Conservation (phyloP, 2,888 invertebrate species). For the Pseudoips prasinana region DNA sequence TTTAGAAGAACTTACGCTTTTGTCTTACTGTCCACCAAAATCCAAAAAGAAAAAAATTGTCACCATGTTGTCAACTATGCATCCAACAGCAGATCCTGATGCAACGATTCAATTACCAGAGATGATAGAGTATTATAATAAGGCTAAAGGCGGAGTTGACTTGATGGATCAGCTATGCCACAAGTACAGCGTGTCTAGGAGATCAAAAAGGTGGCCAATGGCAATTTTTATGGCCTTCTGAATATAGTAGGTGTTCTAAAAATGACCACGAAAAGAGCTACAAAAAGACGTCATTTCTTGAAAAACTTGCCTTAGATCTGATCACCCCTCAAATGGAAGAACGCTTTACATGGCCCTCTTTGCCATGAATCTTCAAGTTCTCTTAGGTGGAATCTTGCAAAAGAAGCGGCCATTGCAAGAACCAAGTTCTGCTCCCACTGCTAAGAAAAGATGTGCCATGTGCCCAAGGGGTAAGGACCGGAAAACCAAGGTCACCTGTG, state of each 20-base stretch:
- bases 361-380: constrained; percentile 8
- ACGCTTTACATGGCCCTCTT: constrained; percentile 5
- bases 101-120: constrained; percentile 7
- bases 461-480: constrained; percentile 1
- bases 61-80: constrained; percentile 10
- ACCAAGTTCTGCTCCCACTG: constrained; percentile 6
- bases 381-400: constrained; percentile 3
- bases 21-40: constrained; percentile 12
- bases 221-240: too few species aligned
- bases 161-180: too few species aligned
- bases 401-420: constrained; percentile 3
- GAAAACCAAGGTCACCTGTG: constrained; percentile 3
- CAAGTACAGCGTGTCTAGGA: too few species aligned
- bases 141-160: background rate
- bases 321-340: constrained; percentile 6
- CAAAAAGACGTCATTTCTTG: constrained; percentile 4
- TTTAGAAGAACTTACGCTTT: constrained; percentile 6
- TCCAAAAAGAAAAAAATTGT: constrained; percentile 10
- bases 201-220: too few species aligned
- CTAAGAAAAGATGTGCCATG: constrained; percentile 3
- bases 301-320: constrained; percentile 4
- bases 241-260: background rate
- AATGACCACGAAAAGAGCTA: constrained; percentile 1
- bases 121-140: constrained; percentile 2
- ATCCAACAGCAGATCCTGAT: constrained; percentile 6